Percentiles rank a stretch among this genome's conserved stretches.
Evolutionary conservation across 2,797 vertebrate species (phyloP).

Genomic region (Poliocrania exsul): DNA sequence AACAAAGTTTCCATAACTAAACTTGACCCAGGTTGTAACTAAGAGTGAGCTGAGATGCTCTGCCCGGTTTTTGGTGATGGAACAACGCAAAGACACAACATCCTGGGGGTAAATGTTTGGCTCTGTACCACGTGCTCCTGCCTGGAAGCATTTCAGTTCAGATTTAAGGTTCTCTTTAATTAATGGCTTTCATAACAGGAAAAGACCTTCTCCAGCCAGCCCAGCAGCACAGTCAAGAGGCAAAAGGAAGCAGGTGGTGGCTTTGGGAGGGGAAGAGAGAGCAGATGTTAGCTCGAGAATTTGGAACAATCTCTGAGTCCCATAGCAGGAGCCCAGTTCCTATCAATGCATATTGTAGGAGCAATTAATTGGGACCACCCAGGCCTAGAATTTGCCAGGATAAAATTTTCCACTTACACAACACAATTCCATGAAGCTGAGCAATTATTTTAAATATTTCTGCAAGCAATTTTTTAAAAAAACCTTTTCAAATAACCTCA

Average conservation of each 20-base stretch:
- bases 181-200: constrained; percentile 51
- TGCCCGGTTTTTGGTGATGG: not conserved
- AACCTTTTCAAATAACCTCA: not conserved
- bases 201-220: constrained; percentile 42
- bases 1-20: not conserved
- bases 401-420: constrained; percentile 1
- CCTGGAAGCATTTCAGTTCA: not conserved
- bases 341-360: constrained; percentile 65
- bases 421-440: not conserved
- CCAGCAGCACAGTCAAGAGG: constrained; percentile 28
- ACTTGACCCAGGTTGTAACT: not conserved
- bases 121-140: not conserved
- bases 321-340: constrained; percentile 19
- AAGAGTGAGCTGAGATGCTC: not conserved
- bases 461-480: not conserved
- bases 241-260: constrained; percentile 59
- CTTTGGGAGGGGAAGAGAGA: constrained; percentile 8
- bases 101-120: not conserved
- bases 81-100: not conserved
- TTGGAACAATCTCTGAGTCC: not conserved
- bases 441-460: not conserved
- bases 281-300: constrained; percentile 64
- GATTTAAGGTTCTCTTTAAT: constrained; percentile 37
- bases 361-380: constrained; percentile 46
- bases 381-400: constrained; percentile 40